A percentile compares a stretch with the other conserved stretches of the same genome.
These are phyloP conservation scores for Zaprionus ghesquierei DNA, from an alignment of 1,140 invertebrate genomes.

Conservation along the genomic window DNA sequence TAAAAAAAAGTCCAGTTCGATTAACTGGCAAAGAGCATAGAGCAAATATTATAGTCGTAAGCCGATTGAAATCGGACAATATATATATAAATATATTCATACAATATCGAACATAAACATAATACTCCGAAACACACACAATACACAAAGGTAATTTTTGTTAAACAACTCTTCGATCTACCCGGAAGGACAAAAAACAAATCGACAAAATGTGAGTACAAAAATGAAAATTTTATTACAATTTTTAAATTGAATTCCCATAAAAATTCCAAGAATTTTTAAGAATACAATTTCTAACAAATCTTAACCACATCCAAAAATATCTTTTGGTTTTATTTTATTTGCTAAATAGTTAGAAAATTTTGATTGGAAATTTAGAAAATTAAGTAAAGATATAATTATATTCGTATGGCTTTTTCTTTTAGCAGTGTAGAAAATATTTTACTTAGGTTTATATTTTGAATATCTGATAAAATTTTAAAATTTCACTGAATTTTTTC, in stretches of 20 bases:
- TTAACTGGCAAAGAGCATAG: neutral
- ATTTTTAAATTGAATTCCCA: neutral
- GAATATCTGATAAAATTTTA: too few relatives aligned
- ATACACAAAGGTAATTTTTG: neutral
- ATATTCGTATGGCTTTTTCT: too few relatives aligned
- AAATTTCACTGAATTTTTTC: neutral
- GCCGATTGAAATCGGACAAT: neutral
- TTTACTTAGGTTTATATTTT: neutral
- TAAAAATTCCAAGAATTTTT: neutral
- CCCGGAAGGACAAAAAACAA: neutral
- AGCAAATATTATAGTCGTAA: neutral
- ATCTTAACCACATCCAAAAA: neutral
- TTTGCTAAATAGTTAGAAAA: neutral
- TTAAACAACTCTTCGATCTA: neutral
- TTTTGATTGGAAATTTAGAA: neutral
- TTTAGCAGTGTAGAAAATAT: neutral
- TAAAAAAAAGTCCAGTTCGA: neutral
- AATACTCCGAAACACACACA: neutral
- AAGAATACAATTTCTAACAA: too few relatives aligned
- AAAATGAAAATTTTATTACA: neutral
- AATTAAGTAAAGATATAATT: neutral
- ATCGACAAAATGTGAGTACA: constrained; percentile 21
- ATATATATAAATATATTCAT: neutral
- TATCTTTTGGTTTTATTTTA: neutral
- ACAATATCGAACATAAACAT: neutral